Evolutionary conservation across 2,113 vertebrate genomes (phyloP).

Genomic region (Lipotes vexillifer): DNA sequence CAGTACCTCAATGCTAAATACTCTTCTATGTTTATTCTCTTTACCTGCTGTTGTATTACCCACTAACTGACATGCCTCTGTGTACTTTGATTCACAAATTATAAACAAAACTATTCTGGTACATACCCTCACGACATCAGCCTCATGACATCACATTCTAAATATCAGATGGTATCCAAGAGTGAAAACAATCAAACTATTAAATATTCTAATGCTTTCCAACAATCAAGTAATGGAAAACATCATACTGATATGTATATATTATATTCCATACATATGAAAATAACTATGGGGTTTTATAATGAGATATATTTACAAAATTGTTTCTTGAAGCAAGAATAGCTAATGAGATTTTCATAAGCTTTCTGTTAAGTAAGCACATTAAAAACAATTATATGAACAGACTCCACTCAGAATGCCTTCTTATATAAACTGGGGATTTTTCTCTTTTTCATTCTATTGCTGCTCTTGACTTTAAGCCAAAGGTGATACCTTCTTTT

Average conservation of each 20-base stretch:
- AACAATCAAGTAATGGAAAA: not conserved
- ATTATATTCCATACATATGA: not conserved
- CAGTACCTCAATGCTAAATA: not conserved
- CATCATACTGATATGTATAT: not conserved
- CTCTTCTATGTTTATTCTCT: not conserved
- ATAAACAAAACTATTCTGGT: not conserved
- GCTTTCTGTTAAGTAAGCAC: not conserved
- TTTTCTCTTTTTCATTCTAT: not conserved
- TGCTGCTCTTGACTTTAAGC: not conserved
- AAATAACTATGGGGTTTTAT: not conserved
- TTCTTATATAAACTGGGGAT: not conserved
- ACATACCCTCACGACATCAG: not conserved
- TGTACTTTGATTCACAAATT: not conserved
- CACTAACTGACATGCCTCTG: not conserved
- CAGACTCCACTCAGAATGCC: not conserved
- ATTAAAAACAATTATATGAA: slow-evolving; percentile 9
- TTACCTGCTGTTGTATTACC: not conserved
- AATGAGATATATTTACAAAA: not conserved
- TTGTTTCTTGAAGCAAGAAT: slow-evolving; percentile 10
- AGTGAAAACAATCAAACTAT: not conserved
- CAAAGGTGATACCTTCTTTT: not conserved
- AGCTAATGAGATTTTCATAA: slow-evolving; percentile 1
- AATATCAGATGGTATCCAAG: not conserved
- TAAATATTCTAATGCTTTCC: not conserved
- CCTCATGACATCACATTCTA: not conserved